These are phyloP conservation scores for Okapia johnstoni DNA, from an alignment of 2,113 vertebrate species.

Conservation along the genomic window DNA sequence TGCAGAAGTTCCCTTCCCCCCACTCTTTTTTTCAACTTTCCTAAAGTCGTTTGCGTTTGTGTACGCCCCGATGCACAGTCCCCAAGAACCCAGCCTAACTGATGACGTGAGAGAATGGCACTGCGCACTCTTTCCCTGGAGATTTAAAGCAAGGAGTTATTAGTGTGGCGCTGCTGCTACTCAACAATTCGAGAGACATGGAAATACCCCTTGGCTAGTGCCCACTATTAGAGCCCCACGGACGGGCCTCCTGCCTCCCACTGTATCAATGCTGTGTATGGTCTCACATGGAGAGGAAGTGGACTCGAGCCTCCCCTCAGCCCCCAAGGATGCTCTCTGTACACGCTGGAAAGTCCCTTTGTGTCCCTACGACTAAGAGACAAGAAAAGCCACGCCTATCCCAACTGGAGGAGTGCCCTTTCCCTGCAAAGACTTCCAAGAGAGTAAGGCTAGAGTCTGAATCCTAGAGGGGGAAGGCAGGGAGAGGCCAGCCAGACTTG, in stretches of 20 bases:
- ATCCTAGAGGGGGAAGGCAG: not conserved
- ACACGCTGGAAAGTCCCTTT: rapidly evolving
- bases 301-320: not conserved
- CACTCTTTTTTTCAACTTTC: not conserved
- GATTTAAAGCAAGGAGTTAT: not conserved
- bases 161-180: rapidly evolving
- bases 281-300: rapidly evolving
- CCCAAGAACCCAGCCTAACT: not conserved
- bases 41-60: rapidly evolving
- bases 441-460: not conserved
- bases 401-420: rapidly evolving
- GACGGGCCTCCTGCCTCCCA: rapidly evolving
- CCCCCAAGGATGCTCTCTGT: not conserved
- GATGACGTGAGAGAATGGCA: no score
- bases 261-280: rapidly evolving
- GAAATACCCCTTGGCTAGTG: rapidly evolving
- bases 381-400: rapidly evolving
- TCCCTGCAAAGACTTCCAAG: rapidly evolving
- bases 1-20: no score
- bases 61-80: rapidly evolving
- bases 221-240: rapidly evolving
- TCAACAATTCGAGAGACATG: not conserved
- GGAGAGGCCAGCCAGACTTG: not conserved
- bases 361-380: not conserved
- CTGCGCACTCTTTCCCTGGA: no score